phyloP scores from a whole-genome alignment of 2,888 invertebrate species.

The Melanophora roralis region DNA sequence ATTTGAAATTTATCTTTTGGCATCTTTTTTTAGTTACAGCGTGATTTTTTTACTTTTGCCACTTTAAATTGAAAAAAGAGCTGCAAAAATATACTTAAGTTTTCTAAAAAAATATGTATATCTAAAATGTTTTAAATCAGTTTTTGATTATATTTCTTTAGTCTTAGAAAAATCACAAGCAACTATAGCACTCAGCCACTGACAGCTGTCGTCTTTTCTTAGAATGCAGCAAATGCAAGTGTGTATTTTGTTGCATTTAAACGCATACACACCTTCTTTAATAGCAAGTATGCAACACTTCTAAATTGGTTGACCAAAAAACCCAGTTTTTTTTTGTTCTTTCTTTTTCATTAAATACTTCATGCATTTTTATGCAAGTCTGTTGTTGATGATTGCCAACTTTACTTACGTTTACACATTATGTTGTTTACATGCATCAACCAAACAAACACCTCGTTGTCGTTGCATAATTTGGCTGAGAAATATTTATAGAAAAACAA shows the following conservation, averaged over 20 bases:
- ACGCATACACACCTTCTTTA: background rate
- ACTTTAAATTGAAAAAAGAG: background rate
- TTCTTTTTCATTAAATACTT: conserved; percentile 8
- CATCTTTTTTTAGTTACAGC: background rate
- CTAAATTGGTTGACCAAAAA: conserved; percentile 61
- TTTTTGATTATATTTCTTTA: conserved; percentile 5
- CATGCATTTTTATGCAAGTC: background rate
- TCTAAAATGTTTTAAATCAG: too few species aligned
- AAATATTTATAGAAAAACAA: conserved; percentile 23
- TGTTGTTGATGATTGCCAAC: background rate
- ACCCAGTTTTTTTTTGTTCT: conserved; percentile 47
- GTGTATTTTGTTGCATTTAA: conserved; percentile 1
- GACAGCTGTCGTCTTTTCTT: conserved; percentile 43
- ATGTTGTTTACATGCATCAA: background rate
- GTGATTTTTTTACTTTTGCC: background rate
- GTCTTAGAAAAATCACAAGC: background rate
- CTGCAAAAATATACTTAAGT: background rate
- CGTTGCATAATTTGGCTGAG: conserved; percentile 14
- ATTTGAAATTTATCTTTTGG: conserved; percentile 17
- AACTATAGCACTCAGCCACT: conserved; percentile 10
- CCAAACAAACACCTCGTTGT: too few species aligned
- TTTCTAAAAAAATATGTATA: too few species aligned
- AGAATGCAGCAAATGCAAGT: conserved; percentile 18
- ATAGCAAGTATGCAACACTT: conserved; percentile 7
- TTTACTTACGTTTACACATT: background rate